These are phyloP conservation scores for Melierax canorus DNA, from an alignment of 2,113 vertebrate species.

Conservation along the genomic window DNA sequence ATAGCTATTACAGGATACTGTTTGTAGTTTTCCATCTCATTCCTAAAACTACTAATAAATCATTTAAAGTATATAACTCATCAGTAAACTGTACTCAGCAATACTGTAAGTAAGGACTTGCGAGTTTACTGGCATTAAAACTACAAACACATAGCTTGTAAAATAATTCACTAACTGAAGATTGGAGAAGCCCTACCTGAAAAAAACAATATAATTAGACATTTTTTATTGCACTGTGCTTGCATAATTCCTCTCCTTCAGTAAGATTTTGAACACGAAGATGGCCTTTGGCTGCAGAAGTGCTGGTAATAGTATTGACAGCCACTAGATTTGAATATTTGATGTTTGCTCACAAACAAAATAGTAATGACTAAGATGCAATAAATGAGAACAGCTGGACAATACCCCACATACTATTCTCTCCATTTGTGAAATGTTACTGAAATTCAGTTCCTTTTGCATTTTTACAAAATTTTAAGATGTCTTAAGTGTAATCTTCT, in stretches of 20 bases:
- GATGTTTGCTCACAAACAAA: neutral
- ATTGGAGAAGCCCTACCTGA: neutral
- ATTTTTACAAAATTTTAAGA: neutral
- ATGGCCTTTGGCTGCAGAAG: neutral
- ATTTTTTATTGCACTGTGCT: neutral
- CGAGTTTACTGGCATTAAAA: neutral
- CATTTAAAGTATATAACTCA: neutral
- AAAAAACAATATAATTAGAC: neutral
- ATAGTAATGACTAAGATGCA: neutral
- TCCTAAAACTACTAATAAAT: neutral
- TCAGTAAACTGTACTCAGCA: neutral
- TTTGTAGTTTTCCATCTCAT: neutral
- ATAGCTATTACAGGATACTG: neutral
- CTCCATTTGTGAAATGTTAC: neutral
- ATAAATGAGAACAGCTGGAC: neutral
- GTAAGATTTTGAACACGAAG: neutral
- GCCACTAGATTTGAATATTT: neutral
- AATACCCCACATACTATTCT: neutral
- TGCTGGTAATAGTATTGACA: neutral
- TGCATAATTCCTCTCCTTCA: neutral
- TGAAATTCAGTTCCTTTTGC: neutral
- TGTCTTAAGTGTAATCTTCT: neutral
- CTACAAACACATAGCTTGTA: neutral
- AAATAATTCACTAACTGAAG: neutral
- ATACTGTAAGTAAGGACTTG: neutral